Conservation (phyloP, 2,797 vertebrate genomes). For the Arctocebus calabarensis region DNA sequence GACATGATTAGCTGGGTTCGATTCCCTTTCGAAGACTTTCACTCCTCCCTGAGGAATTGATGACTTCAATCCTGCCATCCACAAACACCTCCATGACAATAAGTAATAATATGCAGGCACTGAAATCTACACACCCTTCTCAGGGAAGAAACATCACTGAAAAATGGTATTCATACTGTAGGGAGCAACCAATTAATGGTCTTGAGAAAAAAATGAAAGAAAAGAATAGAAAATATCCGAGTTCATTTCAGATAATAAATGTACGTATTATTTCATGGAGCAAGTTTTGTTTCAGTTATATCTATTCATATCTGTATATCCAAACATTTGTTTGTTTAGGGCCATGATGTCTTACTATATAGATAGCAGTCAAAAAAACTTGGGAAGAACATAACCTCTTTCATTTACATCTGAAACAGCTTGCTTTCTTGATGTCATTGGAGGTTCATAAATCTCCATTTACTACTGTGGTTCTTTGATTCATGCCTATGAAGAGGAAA, state of each 20-base stretch:
- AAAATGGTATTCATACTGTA: slow-evolving; percentile 12
- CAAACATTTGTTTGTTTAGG: background rate
- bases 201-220: slow-evolving; percentile 31
- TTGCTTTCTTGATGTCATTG: background rate
- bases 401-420: slow-evolving; percentile 28
- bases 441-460: slow-evolving; percentile 19
- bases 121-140: slow-evolving; percentile 40
- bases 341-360: background rate
- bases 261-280: background rate
- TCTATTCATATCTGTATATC: background rate
- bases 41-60: background rate
- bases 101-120: background rate
- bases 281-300: slow-evolving; percentile 25
- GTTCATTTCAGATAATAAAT: slow-evolving; percentile 54
- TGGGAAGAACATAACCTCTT: background rate
- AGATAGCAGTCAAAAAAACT: background rate
- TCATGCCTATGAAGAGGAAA: slow-evolving; percentile 37
- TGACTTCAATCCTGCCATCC: background rate
- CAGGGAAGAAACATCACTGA: background rate
- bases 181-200: background rate
- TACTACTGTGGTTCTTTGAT: background rate
- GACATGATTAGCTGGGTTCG: slow-evolving; percentile 14
- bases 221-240: slow-evolving; percentile 20
- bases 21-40: slow-evolving; percentile 17
- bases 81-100: slow-evolving; percentile 17